These are phyloP conservation scores for Drosophila mauritiana DNA, from an alignment of 1,140 invertebrate genomes.

Conservation along the genomic window DNA sequence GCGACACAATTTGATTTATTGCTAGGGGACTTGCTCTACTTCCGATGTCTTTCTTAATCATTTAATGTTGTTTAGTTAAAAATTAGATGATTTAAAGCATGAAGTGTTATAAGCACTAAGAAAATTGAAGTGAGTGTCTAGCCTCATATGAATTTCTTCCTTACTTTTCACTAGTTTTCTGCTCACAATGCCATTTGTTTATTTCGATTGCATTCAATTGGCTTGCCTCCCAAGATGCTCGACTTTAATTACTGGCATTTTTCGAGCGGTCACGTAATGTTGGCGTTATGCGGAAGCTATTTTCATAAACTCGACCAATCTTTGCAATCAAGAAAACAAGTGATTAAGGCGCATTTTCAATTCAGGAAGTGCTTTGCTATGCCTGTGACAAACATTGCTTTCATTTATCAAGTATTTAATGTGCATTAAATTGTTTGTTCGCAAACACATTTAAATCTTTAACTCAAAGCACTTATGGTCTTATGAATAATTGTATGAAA, in stretches of 20 bases:
- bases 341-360: constrained; percentile 16
- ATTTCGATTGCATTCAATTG: constrained; percentile 45
- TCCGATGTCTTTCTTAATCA: too few relatives aligned
- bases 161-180: constrained; percentile 26
- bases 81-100: too few relatives aligned
- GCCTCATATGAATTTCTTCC: neutral
- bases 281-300: constrained; percentile 35
- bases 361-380: constrained; percentile 14
- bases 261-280: constrained; percentile 42
- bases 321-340: constrained; percentile 32
- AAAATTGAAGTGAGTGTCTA: neutral
- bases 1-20: constrained; percentile 26
- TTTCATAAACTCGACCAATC: constrained; percentile 31
- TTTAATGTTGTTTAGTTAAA: too few relatives aligned
- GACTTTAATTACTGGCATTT: constrained; percentile 46
- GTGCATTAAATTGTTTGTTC: constrained; percentile 1
- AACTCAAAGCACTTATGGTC: neutral
- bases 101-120: too few relatives aligned
- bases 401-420: constrained; percentile 16
- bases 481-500: constrained; percentile 5
- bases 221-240: constrained; percentile 46
- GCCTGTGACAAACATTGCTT: neutral
- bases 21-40: neutral
- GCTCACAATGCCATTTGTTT: constrained; percentile 21
- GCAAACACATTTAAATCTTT: constrained; percentile 1